phyloP scores from a whole-genome alignment of 2,888 invertebrate species.

The Belgica antarctica region DNA sequence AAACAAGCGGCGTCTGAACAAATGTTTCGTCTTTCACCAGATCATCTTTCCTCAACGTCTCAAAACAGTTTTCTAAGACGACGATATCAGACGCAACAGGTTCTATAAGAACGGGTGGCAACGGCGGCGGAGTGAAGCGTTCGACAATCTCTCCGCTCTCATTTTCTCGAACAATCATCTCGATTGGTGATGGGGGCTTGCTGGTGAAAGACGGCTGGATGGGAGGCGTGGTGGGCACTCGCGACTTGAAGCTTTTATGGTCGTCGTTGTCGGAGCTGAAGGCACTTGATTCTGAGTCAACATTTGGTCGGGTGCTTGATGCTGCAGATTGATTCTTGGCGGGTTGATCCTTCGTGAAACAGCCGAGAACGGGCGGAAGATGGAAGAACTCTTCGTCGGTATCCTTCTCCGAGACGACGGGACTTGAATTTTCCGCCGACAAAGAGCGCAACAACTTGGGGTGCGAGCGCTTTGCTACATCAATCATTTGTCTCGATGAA shows the following conservation, averaged over 20 bases:
- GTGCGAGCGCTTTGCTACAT: constrained; percentile 15
- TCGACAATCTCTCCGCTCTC: constrained; percentile 2
- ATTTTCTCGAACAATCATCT: constrained; percentile 21
- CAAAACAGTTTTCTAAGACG: not conserved
- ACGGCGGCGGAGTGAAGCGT: constrained; percentile 14
- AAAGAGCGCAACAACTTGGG: constrained; percentile 40
- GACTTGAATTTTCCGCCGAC: constrained; percentile 45
- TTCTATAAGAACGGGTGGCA: constrained; percentile 27
- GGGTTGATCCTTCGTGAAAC: constrained; percentile 54
- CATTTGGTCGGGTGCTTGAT: constrained; percentile 68
- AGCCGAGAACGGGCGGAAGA: constrained; percentile 69
- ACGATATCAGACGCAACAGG: constrained; percentile 13
- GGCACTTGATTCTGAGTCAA: constrained; percentile 67
- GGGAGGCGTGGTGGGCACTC: constrained; percentile 34
- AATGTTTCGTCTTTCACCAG: not conserved
- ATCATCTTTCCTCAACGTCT: not conserved
- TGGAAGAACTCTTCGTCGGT: constrained; percentile 57
- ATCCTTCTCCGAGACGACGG: constrained; percentile 30
- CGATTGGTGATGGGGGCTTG: constrained; percentile 27
- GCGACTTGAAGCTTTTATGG: constrained; percentile 24
- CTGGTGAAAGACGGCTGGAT: not conserved
- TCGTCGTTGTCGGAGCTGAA: constrained; percentile 56
- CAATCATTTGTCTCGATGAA: constrained; percentile 19
- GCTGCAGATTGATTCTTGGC: constrained; percentile 55
- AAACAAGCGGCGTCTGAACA: not conserved